Evolutionary conservation across 2,113 vertebrate species (phyloP).

Genomic region (Ptyas mucosa): DNA sequence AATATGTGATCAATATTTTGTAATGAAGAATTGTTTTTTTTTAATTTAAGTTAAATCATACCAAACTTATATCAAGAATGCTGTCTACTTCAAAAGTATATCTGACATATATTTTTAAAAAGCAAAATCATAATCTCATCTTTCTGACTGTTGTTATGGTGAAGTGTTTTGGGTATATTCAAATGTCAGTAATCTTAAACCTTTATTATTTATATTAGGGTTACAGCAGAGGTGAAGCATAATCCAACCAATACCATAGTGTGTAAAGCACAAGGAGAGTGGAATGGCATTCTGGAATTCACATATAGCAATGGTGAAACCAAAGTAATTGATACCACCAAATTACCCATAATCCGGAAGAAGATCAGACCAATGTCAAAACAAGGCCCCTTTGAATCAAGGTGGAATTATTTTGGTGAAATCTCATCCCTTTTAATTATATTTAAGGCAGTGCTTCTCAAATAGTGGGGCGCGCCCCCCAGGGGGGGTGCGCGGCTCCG

Average conservation of each 20-base stretch:
- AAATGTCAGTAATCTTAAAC: neutral
- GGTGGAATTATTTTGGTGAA: conserved; percentile 63
- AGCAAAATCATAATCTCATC: neutral
- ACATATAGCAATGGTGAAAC: conserved; percentile 90
- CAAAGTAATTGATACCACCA: conserved; percentile 87
- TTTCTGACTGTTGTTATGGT: neutral
- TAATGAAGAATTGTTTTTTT: neutral
- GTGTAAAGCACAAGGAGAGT: conserved; percentile 92
- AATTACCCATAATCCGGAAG: conserved; percentile 82
- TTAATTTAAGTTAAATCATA: neutral
- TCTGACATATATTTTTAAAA: neutral
- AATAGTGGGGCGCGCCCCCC: too few relatives aligned
- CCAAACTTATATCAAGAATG: neutral
- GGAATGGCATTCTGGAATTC: conserved; percentile 92
- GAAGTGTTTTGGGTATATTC: neutral
- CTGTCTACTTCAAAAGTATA: neutral
- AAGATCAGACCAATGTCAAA: conserved; percentile 81
- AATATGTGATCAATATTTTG: neutral
- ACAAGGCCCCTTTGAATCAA: conserved; percentile 85
- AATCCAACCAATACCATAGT: conserved; percentile 87
- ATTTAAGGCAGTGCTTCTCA: neutral
- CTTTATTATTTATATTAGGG: conserved; percentile 64
- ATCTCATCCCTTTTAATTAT: neutral
- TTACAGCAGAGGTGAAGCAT: conserved; percentile 93
- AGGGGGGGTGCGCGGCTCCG: too few relatives aligned